Base-by-base conservation (phyloP, 2,797 vertebrate species). In the Hypotaenidia okinawae region DNA sequence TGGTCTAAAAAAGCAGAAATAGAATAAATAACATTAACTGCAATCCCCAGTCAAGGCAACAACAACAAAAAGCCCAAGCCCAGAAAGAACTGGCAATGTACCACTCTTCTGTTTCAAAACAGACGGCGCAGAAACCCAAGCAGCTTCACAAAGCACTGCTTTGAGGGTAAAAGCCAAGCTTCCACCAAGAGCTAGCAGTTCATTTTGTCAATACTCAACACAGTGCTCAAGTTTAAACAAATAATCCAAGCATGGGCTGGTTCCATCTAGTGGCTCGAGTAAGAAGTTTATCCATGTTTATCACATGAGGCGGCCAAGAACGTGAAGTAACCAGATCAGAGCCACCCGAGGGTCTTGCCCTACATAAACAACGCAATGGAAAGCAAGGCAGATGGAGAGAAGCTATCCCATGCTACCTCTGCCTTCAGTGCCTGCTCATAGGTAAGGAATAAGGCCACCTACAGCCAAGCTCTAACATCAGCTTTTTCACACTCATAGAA, bases 221-320 rank as follows among this genome's bases (percentile, higher is more conserved):
- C 58, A 69, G 82, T 83, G 55, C 79, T 93, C 32, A n/a, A 75
- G 79, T 93, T 93, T 90, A 90, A 95, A 95, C 94, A 95, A 93
- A 67, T 59, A 87, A 89, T 82, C 47, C 78, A 93, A 91, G 90
- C 91, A 87, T 0, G 3, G 80, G 88, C 93, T 91, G 90, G 88
- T 93, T 94, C 91, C 88, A 94, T 58, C 93, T 79, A 96, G 95
- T 70, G 61, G 94, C 86, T 87, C 6, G 30, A 94, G 62, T 55
- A 90, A 84, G 88, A 68, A 94, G 68, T 90, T 95, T 79, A 82
- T 84, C 84, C 70, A n/a, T 58, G 84, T 94, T 96, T 81, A 54
- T 39, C 77, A 88, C 86, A 64, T 57, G 5, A 61, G 61, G 74
- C 70, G 0, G 2, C 87, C 90, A 89, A 89, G 70, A 94, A 84